These are phyloP conservation scores for Xiphydria camelus DNA, from an alignment of 2,888 invertebrate species.

Conservation along the genomic window DNA sequence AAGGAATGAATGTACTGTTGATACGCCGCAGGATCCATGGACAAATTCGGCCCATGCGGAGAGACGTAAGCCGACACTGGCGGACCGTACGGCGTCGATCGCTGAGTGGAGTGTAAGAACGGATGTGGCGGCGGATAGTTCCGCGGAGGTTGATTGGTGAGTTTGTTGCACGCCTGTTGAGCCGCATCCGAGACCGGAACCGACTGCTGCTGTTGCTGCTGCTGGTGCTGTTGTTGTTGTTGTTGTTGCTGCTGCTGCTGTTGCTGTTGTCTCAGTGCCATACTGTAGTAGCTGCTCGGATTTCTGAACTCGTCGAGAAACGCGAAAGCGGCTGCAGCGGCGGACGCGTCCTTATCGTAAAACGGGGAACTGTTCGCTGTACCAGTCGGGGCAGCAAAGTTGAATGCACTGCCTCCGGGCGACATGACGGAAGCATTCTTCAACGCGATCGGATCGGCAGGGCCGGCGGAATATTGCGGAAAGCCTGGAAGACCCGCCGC, in stretches of 20 bases:
- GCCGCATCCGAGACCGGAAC: constrained; percentile 35
- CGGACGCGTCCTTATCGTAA: constrained; percentile 51
- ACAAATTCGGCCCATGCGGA: constrained; percentile 49
- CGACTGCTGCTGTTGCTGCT: constrained; percentile 25
- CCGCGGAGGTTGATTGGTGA: constrained; percentile 40
- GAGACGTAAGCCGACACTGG: constrained; percentile 52
- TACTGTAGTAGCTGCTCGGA: constrained; percentile 52
- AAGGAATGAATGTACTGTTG: constrained; percentile 55
- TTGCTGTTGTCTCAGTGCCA: constrained; percentile 37
- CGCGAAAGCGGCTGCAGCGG: constrained; percentile 50
- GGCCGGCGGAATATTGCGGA: constrained; percentile 41
- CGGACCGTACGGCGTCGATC: constrained; percentile 48
- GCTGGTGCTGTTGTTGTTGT: constrained; percentile 24
- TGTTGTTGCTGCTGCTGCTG: constrained; percentile 26
- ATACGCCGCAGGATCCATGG: constrained; percentile 52
- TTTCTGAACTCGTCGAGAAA: constrained; percentile 54
- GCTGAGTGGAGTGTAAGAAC: constrained; percentile 49
- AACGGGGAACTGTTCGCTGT: constrained; percentile 43
- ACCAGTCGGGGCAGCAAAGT: constrained; percentile 72
- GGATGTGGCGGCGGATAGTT: constrained; percentile 36
- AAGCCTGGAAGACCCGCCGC: constrained; percentile 39
- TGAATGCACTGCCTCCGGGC: constrained; percentile 74
- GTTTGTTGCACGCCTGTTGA: constrained; percentile 46
- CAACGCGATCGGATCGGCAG: constrained; percentile 61
- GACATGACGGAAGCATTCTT: constrained; percentile 75